Percentiles rank a stretch among this genome's conserved stretches.
Evolutionary conservation across 2,888 invertebrate species (phyloP).

Genomic region (Pterobdella sp.): DNA sequence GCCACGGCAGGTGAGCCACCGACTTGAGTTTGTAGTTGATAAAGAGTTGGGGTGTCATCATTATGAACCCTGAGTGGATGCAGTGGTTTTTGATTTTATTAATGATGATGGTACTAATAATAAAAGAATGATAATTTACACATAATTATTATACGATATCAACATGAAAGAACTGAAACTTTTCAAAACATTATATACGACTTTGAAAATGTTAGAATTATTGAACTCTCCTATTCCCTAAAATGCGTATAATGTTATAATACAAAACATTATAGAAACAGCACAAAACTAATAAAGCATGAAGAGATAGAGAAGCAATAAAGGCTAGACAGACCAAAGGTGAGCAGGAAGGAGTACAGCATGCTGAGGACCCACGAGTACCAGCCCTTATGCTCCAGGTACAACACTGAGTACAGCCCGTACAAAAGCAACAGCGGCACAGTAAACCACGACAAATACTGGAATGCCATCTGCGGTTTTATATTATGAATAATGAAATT

Average conservation of each 20-base stretch:
- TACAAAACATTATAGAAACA: too few species aligned
- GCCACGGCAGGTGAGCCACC: conserved; percentile 97
- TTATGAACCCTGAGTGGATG: conserved; percentile 94
- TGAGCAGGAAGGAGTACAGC: conserved; percentile 92
- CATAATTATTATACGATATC: background rate
- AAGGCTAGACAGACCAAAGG: conserved; percentile 59
- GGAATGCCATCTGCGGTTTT: conserved; percentile 86
- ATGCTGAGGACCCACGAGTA: conserved; percentile 93
- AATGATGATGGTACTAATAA: too few species aligned
- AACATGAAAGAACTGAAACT: too few species aligned
- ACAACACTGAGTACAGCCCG: conserved; percentile 84
- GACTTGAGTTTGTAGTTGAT: conserved; percentile 99
- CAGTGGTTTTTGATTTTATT: too few species aligned
- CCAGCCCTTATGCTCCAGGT: conserved; percentile 93
- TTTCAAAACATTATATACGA: too few species aligned
- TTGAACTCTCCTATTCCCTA: too few species aligned
- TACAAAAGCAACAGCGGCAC: conserved; percentile 90
- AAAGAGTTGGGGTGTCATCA: conserved; percentile 99
- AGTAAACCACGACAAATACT: conserved; percentile 86
- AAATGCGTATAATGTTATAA: too few species aligned
- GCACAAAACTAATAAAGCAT: too few species aligned
- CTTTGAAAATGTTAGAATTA: too few species aligned
- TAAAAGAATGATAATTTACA: background rate
- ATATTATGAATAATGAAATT: too few species aligned
- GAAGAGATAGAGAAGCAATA: background rate